Conservation (phyloP, 2,797 vertebrate genomes). For the Chloroceryle amazona region DNA sequence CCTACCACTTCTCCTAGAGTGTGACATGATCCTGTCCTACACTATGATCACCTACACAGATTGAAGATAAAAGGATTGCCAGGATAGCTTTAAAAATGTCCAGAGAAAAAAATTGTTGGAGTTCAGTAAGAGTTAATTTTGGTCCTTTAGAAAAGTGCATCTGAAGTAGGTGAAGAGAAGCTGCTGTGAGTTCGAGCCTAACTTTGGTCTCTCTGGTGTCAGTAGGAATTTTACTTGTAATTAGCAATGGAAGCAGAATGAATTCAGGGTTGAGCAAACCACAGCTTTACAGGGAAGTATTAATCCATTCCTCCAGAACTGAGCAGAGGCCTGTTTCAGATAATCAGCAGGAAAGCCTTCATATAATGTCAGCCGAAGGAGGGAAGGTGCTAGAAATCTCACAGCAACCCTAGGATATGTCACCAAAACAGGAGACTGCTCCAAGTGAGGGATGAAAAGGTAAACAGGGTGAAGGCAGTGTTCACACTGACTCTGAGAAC, state of each 20-base stretch:
- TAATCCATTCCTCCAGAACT: background rate
- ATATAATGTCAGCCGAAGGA: background rate
- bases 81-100: background rate
- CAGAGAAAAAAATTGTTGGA: background rate
- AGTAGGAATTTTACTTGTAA: background rate
- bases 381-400: background rate
- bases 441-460: background rate
- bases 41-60: background rate
- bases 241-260: background rate
- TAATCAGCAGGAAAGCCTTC: background rate
- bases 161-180: background rate
- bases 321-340: background rate
- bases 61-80: background rate
- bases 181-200: background rate
- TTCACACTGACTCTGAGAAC: background rate
- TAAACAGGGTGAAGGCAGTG: accelerated
- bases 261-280: background rate
- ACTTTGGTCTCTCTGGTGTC: background rate
- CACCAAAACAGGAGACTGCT: background rate
- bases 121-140: background rate
- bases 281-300: background rate
- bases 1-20: background rate
- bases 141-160: background rate
- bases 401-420: background rate
- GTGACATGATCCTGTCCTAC: background rate